Evolutionary conservation across 2,888 invertebrate genomes (phyloP).

Genomic region (Lycia hirtaria): DNA sequence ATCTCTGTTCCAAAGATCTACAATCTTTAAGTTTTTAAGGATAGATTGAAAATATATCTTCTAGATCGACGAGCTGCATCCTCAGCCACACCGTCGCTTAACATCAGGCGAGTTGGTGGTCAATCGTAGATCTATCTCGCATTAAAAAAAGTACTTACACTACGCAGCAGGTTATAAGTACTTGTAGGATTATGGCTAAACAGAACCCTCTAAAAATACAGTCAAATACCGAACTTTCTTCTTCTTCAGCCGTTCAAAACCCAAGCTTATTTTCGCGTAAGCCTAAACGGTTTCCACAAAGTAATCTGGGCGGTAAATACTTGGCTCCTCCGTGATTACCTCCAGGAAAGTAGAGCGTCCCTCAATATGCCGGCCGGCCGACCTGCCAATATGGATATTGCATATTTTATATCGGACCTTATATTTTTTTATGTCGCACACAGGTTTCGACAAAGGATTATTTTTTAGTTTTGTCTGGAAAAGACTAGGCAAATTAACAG

Average conservation of each 20-base stretch:
- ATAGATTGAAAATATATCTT: no score
- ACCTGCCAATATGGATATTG: slow-evolving; percentile 79
- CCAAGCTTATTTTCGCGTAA: no score
- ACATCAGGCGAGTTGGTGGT: no score
- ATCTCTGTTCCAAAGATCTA: no score
- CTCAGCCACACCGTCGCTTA: no score
- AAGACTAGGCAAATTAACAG: neutral
- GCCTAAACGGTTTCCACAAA: slow-evolving; percentile 14
- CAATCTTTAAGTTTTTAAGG: no score
- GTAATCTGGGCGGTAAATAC: slow-evolving; percentile 16
- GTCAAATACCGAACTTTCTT: neutral
- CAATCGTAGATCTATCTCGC: no score
- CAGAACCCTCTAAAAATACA: neutral
- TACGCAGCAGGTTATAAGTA: no score
- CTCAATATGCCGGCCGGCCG: slow-evolving; percentile 71
- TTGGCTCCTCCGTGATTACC: slow-evolving; percentile 26
- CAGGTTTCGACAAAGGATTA: slow-evolving; percentile 41
- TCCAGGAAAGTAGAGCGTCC: slow-evolving; percentile 46
- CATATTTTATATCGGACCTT: slow-evolving; percentile 76
- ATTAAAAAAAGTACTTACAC: no score
- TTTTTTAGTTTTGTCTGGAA: slow-evolving; percentile 39
- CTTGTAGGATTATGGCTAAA: no score
- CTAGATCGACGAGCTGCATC: no score
- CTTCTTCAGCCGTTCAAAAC: no score
- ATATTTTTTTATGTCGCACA: slow-evolving; percentile 66